Percentiles rank a stretch among this genome's conserved stretches.
Evolutionary conservation across 2,113 vertebrate species (phyloP).

Genomic region (Acanthochromis polyacanthus): DNA sequence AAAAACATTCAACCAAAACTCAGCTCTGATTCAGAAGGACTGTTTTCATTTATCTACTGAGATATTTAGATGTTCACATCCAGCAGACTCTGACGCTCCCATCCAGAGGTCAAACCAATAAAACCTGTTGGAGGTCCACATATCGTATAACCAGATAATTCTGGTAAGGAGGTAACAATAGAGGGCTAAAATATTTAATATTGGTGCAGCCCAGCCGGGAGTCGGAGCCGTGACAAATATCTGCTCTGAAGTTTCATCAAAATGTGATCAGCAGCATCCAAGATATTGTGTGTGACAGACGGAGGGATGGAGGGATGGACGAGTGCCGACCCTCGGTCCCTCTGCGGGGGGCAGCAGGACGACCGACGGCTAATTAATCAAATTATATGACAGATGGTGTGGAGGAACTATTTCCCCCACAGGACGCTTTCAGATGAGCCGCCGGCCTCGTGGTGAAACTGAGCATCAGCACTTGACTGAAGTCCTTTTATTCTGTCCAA

Average conservation of each 20-base stretch:
- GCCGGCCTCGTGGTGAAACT: slow-evolving; percentile 45
- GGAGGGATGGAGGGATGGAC: slow-evolving; percentile 73
- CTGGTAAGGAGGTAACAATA: neutral
- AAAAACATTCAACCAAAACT: too few relatives aligned
- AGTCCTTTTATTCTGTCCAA: slow-evolving; percentile 65
- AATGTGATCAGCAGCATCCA: slow-evolving; percentile 68
- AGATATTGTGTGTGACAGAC: slow-evolving; percentile 70
- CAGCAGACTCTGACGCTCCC: too few relatives aligned
- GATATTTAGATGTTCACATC: too few relatives aligned
- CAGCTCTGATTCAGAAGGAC: too few relatives aligned
- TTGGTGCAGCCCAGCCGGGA: slow-evolving; percentile 1
- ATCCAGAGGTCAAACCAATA: neutral
- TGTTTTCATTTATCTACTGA: too few relatives aligned
- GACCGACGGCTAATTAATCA: slow-evolving; percentile 78
- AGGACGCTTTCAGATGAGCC: slow-evolving; percentile 64
- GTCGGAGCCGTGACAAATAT: slow-evolving; percentile 47
- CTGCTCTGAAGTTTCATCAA: slow-evolving; percentile 67
- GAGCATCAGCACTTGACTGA: slow-evolving; percentile 67
- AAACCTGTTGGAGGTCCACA: neutral
- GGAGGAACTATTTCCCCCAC: slow-evolving; percentile 71
- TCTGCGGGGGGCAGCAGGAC: slow-evolving; percentile 66
- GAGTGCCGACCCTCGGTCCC: slow-evolving; percentile 71
- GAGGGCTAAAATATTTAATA: slow-evolving; percentile 33
- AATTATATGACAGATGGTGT: slow-evolving; percentile 77
- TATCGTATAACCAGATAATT: neutral